These are phyloP conservation scores for Pseudoips prasinana DNA, from an alignment of 2,888 invertebrate genomes.

Conservation along the genomic window DNA sequence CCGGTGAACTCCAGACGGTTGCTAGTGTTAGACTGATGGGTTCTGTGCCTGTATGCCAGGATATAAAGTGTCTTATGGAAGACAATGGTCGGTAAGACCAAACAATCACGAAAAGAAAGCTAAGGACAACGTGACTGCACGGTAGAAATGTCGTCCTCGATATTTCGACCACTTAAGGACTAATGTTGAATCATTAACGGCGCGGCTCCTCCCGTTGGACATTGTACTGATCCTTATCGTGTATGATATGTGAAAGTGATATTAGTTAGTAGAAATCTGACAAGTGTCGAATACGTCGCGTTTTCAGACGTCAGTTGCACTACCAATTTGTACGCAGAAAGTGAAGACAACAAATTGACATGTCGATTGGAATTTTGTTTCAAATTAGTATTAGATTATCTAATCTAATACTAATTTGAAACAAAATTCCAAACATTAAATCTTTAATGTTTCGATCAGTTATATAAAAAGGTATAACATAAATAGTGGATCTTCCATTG, in stretches of 20 bases:
- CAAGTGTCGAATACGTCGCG: too few species aligned
- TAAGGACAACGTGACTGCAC: constrained; percentile 72
- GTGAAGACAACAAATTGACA: too few species aligned
- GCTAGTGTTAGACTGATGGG: constrained; percentile 66
- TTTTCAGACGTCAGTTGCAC: too few species aligned
- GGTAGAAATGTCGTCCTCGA: constrained; percentile 71
- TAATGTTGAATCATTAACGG: constrained; percentile 69
- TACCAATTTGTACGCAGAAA: too few species aligned
- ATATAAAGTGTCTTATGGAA: constrained; percentile 75
- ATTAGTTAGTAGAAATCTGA: not conserved
- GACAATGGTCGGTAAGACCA: constrained; percentile 72
- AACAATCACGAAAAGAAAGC: constrained; percentile 75
- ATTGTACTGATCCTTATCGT: constrained; percentile 58
- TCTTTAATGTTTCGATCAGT: too few species aligned
- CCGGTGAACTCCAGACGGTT: constrained; percentile 47
- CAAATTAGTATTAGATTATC: too few species aligned
- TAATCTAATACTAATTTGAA: too few species aligned
- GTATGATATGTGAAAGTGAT: constrained; percentile 60
- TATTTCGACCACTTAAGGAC: constrained; percentile 61
- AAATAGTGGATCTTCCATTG: too few species aligned
- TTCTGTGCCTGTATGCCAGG: constrained; percentile 60
- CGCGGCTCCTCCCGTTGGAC: constrained; percentile 63
- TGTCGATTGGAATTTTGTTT: too few species aligned
- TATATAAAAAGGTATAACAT: too few species aligned
- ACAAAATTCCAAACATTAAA: too few species aligned